phyloP scores from a whole-genome alignment of 2,888 invertebrate genomes.

The Catocala fraxini region DNA sequence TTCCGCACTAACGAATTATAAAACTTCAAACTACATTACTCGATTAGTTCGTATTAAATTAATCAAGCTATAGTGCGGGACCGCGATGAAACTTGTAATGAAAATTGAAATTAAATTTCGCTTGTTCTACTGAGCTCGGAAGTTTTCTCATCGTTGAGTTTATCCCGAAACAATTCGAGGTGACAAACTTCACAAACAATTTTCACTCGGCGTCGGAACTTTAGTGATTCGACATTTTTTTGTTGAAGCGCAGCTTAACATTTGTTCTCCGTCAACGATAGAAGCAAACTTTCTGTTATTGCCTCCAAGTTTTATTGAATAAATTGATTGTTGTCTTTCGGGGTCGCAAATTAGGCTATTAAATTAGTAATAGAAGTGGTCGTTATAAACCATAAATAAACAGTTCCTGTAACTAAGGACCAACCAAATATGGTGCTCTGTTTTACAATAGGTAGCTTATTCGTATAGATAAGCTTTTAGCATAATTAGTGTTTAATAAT shows the following conservation, averaged over 20 bases:
- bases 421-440: too few relatives aligned
- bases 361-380: too few relatives aligned
- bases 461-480: too few relatives aligned
- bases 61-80: slow-evolving; percentile 5
- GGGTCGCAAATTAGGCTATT: slow-evolving; percentile 11
- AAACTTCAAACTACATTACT: too few relatives aligned
- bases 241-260: slow-evolving; percentile 37
- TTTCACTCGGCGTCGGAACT: slow-evolving; percentile 46
- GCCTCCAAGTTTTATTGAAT: slow-evolving; percentile 36
- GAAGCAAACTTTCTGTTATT: slow-evolving; percentile 34
- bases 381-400: too few relatives aligned
- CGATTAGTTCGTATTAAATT: slow-evolving; percentile 1
- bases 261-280: slow-evolving; percentile 31
- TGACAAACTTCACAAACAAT: slow-evolving; percentile 60
- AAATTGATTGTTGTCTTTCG: slow-evolving; percentile 37
- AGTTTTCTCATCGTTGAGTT: slow-evolving; percentile 42
- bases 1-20: too few relatives aligned
- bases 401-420: too few relatives aligned
- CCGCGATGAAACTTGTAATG: slow-evolving; percentile 31
- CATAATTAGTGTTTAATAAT: too few relatives aligned
- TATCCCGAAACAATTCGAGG: slow-evolving; percentile 53
- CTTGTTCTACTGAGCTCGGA: slow-evolving; percentile 31
- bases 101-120: slow-evolving; percentile 41
- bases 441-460: too few relatives aligned
- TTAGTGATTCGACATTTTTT: slow-evolving; percentile 46